Conservation (phyloP, 2,113 vertebrate genomes). For the Lepisosteus osseus region DNA sequence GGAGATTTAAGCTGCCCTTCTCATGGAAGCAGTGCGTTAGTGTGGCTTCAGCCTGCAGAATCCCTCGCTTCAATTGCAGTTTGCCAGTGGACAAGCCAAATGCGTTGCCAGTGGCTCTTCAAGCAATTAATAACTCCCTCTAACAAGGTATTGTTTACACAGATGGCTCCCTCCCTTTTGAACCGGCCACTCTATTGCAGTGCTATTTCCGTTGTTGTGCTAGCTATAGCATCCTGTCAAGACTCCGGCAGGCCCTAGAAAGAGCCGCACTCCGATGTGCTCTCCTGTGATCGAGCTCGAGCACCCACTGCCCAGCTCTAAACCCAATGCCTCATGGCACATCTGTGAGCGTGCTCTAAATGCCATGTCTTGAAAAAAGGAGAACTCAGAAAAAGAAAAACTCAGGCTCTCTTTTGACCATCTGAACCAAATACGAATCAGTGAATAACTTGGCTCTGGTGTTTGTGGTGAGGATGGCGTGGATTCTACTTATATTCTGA, state of each 20-base stretch:
- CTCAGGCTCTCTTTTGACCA: conserved; percentile 41
- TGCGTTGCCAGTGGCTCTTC: conserved; percentile 24
- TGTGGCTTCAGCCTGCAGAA: conserved; percentile 27
- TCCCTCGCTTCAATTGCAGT: conserved; percentile 20
- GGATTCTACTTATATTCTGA: conserved; percentile 56
- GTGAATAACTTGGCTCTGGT: conserved; percentile 62
- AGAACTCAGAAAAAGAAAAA: conserved; percentile 34
- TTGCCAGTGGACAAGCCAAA: conserved; percentile 22
- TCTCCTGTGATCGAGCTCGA: neutral
- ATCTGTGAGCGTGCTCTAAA: neutral
- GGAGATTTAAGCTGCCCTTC: conserved; percentile 29
- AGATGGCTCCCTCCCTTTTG: conserved; percentile 53
- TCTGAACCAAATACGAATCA: conserved; percentile 61
- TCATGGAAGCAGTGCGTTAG: conserved; percentile 14
- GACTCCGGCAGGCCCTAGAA: conserved; percentile 38
- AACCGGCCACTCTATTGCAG: conserved; percentile 41
- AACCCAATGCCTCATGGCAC: neutral
- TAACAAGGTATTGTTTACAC: conserved; percentile 59
- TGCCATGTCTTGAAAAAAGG: neutral
- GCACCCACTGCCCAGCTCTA: neutral
- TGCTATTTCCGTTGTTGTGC: conserved; percentile 46
- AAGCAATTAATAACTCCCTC: conserved; percentile 51
- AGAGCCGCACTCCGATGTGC: conserved; percentile 28
- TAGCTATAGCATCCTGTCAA: conserved; percentile 46
- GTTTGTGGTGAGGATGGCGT: conserved; percentile 66